These are phyloP conservation scores for Geotrypetes seraphini DNA, from an alignment of 2,797 vertebrate genomes.

Conservation along the genomic window DNA sequence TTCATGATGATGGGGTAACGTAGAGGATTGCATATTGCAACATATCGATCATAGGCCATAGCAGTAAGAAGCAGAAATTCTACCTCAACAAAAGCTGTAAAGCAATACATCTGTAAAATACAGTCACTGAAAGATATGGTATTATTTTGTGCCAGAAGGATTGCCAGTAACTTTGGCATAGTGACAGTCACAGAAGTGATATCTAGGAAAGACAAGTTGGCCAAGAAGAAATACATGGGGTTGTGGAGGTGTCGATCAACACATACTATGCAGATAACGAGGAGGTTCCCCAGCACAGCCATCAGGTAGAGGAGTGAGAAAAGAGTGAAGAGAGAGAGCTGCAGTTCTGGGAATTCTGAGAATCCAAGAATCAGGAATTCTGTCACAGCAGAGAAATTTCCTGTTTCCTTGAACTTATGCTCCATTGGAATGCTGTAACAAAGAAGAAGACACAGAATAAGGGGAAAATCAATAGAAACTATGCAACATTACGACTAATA, in stretches of 20 bases:
- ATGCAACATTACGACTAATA: no score
- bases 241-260: conserved; percentile 10
- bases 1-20: conserved; percentile 10
- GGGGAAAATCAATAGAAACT: no score
- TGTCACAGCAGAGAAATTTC: conserved; percentile 1
- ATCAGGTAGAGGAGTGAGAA: conserved; percentile 9
- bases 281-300: conserved; percentile 5
- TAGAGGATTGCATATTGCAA: conserved; percentile 9
- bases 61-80: conserved; percentile 7
- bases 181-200: conserved; percentile 9
- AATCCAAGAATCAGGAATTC: conserved; percentile 19
- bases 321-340: not conserved
- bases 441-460: no score
- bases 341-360: conserved; percentile 14
- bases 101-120: conserved; percentile 9
- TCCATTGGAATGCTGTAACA: no score
- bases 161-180: conserved; percentile 10
- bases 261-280: conserved; percentile 15
- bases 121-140: not conserved
- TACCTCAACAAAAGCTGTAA: conserved; percentile 2
- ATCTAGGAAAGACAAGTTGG: conserved; percentile 22
- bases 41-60: conserved; percentile 11
- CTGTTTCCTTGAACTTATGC: not conserved
- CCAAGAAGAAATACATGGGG: conserved; percentile 23
- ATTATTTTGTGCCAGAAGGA: conserved; percentile 9